Conservation (phyloP, 2,797 vertebrate genomes). For the Brachymystax lenok region DNA sequence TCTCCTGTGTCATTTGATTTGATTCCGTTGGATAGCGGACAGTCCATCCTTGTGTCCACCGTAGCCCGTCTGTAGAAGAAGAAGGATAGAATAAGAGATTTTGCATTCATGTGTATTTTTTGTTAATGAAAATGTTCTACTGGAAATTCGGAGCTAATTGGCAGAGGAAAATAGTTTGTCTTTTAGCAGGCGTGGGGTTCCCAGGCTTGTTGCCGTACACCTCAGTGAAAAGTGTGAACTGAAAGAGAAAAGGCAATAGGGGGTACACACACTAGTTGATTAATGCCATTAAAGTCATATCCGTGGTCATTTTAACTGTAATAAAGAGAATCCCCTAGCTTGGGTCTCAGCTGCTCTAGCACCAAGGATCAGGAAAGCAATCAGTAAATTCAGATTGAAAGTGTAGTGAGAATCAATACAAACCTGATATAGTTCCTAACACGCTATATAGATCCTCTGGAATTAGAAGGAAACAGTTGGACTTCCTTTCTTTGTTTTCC, state of each 20-base stretch:
- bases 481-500: constrained; percentile 57
- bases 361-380: constrained; percentile 44
- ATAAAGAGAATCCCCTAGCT: constrained; percentile 33
- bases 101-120: constrained; percentile 20
- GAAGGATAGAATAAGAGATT: constrained; percentile 4
- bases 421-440: constrained; percentile 59
- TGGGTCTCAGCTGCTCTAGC: constrained; percentile 22
- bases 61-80: neutral
- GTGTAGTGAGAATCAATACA: constrained; percentile 65
- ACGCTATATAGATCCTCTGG: constrained; percentile 48
- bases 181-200: constrained; percentile 25
- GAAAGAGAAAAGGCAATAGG: constrained; percentile 6
- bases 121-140: constrained; percentile 33
- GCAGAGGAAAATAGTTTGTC: constrained; percentile 30
- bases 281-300: constrained; percentile 22
- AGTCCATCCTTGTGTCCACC: neutral
- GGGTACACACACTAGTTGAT: constrained; percentile 13
- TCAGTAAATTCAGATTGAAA: constrained; percentile 61
- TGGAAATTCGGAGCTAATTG: constrained; percentile 38
- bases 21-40: constrained; percentile 4
- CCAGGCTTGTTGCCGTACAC: constrained; percentile 24
- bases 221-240: neutral
- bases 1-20: constrained; percentile 18
- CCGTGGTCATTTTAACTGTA: constrained; percentile 34
- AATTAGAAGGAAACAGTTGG: constrained; percentile 49